Percentiles rank a stretch among this genome's conserved stretches.
These are phyloP conservation scores for Poecilia gillii DNA, from an alignment of 2,797 vertebrate species.

Conservation along the genomic window DNA sequence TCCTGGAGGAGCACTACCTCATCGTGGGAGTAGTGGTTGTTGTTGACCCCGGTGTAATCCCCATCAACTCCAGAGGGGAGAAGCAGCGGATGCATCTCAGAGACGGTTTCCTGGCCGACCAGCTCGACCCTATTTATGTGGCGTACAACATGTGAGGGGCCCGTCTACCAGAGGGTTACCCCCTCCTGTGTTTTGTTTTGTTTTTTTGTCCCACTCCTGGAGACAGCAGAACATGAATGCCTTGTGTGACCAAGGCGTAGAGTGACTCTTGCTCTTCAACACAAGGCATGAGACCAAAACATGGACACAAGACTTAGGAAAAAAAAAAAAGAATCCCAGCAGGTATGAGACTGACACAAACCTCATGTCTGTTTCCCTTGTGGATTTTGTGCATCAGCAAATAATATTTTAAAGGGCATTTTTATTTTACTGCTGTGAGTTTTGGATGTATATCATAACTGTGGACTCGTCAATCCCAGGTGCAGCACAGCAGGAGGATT, in stretches of 20 bases:
- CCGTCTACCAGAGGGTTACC: constrained; percentile 57
- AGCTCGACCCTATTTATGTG: constrained; percentile 96
- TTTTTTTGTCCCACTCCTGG: constrained; percentile 64
- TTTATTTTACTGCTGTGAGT: constrained; percentile 46
- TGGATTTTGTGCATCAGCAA: constrained; percentile 66
- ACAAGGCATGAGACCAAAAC: constrained; percentile 22
- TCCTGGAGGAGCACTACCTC: constrained; percentile 96
- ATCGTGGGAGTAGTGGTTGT: constrained; percentile 96
- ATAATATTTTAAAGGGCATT: constrained; percentile 54
- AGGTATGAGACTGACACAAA: constrained; percentile 25
- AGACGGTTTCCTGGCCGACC: constrained; percentile 96
- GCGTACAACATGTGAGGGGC: constrained; percentile 93
- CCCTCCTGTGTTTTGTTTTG: constrained; percentile 56
- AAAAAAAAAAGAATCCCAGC: constrained; percentile 6
- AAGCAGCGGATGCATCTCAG: constrained; percentile 98
- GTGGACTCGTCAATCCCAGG: constrained; percentile 48
- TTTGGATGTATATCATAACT: constrained; percentile 50
- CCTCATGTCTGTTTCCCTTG: constrained; percentile 39
- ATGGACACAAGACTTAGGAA: constrained; percentile 23
- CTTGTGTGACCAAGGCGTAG: not conserved
- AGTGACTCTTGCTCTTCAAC: constrained; percentile 21
- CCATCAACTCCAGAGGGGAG: constrained; percentile 95
- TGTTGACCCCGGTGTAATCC: constrained; percentile 95
- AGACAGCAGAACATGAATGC: constrained; percentile 7
- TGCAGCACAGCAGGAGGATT: constrained; percentile 49